These are phyloP conservation scores for Diplodus puntazzo DNA, from an alignment of 2,797 vertebrate species.

Conservation along the genomic window DNA sequence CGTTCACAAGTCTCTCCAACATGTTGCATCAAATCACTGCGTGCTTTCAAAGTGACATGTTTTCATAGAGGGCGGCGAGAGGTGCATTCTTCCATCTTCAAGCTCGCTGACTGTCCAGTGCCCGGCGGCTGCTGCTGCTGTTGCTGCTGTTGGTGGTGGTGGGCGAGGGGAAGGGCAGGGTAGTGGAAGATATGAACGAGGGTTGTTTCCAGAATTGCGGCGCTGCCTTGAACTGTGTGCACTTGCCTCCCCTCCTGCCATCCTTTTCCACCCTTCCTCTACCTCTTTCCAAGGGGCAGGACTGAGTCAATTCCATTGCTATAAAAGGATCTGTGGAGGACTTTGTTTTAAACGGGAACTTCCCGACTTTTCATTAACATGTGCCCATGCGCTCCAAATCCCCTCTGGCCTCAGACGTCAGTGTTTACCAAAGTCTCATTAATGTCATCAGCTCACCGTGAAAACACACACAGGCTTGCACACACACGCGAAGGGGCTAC, in stretches of 20 bases:
- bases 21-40: slow-evolving; percentile 67
- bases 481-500: neutral
- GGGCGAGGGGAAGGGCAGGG: slow-evolving; percentile 20
- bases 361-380: slow-evolving; percentile 30
- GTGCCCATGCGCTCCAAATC: slow-evolving; percentile 28
- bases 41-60: slow-evolving; percentile 65
- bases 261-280: slow-evolving; percentile 46
- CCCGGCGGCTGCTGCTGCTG: slow-evolving; percentile 9
- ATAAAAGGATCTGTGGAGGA: slow-evolving; percentile 48
- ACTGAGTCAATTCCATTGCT: slow-evolving; percentile 41
- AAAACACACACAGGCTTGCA: slow-evolving; percentile 34
- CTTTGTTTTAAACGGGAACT: slow-evolving; percentile 27
- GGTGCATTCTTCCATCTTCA: slow-evolving; percentile 61
- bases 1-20: slow-evolving; percentile 52
- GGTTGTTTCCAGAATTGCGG: slow-evolving; percentile 48
- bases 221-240: slow-evolving; percentile 34
- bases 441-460: slow-evolving; percentile 25
- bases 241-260: slow-evolving; percentile 17
- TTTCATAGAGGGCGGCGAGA: slow-evolving; percentile 64
- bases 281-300: slow-evolving; percentile 35
- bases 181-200: slow-evolving; percentile 51
- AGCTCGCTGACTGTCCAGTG: slow-evolving; percentile 23
- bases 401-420: slow-evolving; percentile 14
- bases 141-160: neutral
- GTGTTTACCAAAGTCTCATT: slow-evolving; percentile 18